A percentile compares a stretch with the other conserved stretches of the same genome.
Conservation (phyloP, 2,888 invertebrate species). For the Doris montereyensis region DNA sequence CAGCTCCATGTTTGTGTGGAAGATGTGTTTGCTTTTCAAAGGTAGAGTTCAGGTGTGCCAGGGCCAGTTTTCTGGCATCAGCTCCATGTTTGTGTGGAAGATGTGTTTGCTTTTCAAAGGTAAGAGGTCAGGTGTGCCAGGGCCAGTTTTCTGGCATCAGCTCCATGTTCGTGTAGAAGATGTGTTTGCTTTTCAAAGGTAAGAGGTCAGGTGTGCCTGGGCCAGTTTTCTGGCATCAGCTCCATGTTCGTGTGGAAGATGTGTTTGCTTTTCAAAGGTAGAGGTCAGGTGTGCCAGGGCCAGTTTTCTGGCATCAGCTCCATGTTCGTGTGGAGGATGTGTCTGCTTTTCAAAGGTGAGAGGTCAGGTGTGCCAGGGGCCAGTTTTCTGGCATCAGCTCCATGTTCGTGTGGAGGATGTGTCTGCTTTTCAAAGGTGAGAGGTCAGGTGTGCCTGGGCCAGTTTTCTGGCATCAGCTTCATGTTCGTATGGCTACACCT, state of each 20-base stretch:
- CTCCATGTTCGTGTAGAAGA: constrained; percentile 77
- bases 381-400: constrained; percentile 78
- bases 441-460: constrained; percentile 77
- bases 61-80: constrained; percentile 77
- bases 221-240: constrained; percentile 77
- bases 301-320: constrained; percentile 78
- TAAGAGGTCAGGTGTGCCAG: constrained; percentile 75
- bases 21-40: constrained; percentile 77
- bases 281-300: constrained; percentile 76
- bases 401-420: constrained; percentile 77
- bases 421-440: constrained; percentile 77
- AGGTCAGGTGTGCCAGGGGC: constrained; percentile 77
- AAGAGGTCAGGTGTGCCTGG: constrained; percentile 75
- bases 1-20: constrained; percentile 77
- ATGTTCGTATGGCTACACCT: constrained; percentile 78
- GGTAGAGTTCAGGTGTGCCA: constrained; percentile 76
- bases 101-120: constrained; percentile 78
- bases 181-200: constrained; percentile 78
- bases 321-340: constrained; percentile 77
- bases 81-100: constrained; percentile 77
- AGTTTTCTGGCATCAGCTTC: constrained; percentile 77
- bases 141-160: constrained; percentile 78
- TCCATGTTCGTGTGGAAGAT: constrained; percentile 77
- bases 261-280: constrained; percentile 77
- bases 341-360: constrained; percentile 77